Evolutionary conservation across 2,888 invertebrate genomes (phyloP).

Genomic region (Microctonus brassicae): DNA sequence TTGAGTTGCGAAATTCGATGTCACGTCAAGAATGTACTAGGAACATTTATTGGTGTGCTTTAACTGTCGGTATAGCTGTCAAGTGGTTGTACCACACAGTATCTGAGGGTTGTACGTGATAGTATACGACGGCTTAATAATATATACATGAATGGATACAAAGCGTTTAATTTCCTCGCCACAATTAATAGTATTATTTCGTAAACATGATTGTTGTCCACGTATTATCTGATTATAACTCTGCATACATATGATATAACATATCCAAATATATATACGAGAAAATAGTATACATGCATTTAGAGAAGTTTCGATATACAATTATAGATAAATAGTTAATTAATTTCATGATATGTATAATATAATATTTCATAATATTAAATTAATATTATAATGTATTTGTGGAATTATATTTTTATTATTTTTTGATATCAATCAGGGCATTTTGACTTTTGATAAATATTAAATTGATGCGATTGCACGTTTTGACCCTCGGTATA

Average conservation of each 20-base stretch:
- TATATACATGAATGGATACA: background rate
- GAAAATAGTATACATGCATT: background rate
- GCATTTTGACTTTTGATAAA: background rate
- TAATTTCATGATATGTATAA: too few species aligned
- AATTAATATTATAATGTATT: too few species aligned
- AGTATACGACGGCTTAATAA: background rate
- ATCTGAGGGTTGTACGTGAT: background rate
- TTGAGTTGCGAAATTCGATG: slow-evolving; percentile 15
- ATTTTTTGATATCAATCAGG: background rate
- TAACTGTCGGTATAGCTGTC: background rate
- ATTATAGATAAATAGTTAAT: too few species aligned
- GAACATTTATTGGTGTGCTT: background rate
- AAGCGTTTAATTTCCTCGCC: background rate
- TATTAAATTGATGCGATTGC: background rate
- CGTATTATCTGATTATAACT: background rate
- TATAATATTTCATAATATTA: too few species aligned
- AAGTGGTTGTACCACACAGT: background rate
- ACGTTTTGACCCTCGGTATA: background rate
- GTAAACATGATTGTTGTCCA: background rate
- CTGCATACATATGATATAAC: background rate
- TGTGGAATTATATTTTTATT: too few species aligned
- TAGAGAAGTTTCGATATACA: too few species aligned
- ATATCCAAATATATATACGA: background rate
- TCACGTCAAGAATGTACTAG: slow-evolving; percentile 13
- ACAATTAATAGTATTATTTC: background rate